Evolutionary conservation across 2,797 vertebrate genomes (phyloP).

Genomic region (Catamblyrhynchus diadema): DNA sequence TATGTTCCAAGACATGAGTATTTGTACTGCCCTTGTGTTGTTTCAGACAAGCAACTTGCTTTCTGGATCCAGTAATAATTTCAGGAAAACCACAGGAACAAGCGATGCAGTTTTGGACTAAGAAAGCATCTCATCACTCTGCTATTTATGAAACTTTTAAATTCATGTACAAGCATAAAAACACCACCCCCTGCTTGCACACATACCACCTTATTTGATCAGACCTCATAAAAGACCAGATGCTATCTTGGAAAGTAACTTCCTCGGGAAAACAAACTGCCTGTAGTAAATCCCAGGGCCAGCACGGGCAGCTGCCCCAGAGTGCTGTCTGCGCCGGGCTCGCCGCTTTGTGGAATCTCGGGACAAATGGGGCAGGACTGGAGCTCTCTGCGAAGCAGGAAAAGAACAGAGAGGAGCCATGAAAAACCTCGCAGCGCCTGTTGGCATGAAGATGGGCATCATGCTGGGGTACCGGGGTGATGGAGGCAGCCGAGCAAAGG

Average conservation of each 20-base stretch:
- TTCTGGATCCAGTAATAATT: neutral
- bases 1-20: neutral
- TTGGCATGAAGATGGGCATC: neutral
- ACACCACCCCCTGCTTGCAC: neutral
- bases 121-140: neutral
- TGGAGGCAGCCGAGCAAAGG: neutral
- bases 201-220: conserved; percentile 50
- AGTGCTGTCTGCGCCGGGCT: fast-evolving
- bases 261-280: conserved; percentile 29
- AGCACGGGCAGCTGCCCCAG: neutral
- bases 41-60: neutral
- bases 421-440: neutral
- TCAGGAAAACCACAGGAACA: neutral
- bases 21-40: fast-evolving
- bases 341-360: neutral
- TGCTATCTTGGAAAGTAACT: conserved; percentile 25
- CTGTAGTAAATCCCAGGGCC: conserved; percentile 1
- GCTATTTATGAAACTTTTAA: neutral
- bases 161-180: conserved; percentile 22
- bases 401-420: neutral
- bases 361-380: neutral
- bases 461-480: neutral
- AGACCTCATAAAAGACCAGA: conserved; percentile 49
- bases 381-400: neutral
- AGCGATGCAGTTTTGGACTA: neutral